phyloP scores from a whole-genome alignment of 1,140 invertebrate genomes.

The Ceratina calcarata region DNA sequence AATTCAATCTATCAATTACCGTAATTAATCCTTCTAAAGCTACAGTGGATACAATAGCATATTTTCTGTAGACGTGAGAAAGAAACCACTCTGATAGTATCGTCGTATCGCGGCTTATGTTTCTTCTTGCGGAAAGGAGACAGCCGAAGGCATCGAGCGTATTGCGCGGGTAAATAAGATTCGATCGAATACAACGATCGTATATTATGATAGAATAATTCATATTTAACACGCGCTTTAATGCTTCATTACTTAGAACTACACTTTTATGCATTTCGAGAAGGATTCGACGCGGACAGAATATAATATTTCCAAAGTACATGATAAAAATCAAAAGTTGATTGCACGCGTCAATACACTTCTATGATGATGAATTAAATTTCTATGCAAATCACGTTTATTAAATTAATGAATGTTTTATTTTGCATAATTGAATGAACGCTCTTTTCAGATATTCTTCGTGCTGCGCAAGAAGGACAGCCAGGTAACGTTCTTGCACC shows the following conservation, averaged over 20 bases:
- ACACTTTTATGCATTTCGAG: neutral
- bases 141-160: neutral
- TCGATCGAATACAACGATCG: neutral
- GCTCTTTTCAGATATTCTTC: slow-evolving; percentile 88
- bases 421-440: too few species aligned
- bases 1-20: too few species aligned
- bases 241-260: neutral
- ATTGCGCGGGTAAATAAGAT: neutral
- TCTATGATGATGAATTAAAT: too few species aligned
- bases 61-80: too few species aligned
- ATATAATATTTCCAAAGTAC: too few species aligned
- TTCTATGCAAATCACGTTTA: too few species aligned
- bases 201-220: neutral
- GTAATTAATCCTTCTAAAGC: too few species aligned
- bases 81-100: neutral
- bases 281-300: too few species aligned
- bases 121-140: slow-evolving; percentile 3
- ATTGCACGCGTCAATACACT: too few species aligned
- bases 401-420: too few species aligned
- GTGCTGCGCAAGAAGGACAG: slow-evolving; percentile 95
- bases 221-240: neutral
- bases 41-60: too few species aligned
- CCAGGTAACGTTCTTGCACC: slow-evolving; percentile 94
- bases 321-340: too few species aligned
- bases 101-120: neutral